phyloP scores from a whole-genome alignment of 2,888 invertebrate species.

The Archaeoteleia sp. region DNA sequence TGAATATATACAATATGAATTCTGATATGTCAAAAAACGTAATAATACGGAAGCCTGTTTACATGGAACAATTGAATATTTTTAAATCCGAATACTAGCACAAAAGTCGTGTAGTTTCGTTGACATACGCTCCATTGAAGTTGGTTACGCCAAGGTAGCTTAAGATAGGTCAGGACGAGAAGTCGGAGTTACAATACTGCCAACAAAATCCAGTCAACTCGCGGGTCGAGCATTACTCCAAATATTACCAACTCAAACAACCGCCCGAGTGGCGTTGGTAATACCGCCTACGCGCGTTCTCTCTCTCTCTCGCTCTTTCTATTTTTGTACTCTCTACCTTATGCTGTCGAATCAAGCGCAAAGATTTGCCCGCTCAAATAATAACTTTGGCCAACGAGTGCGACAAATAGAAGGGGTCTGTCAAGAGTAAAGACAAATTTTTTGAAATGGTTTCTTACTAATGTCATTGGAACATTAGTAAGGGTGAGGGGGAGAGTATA shows the following conservation, averaged over 20 bases:
- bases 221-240: conserved; percentile 67
- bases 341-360: conserved; percentile 63
- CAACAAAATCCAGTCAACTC: conserved; percentile 68
- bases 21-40: no score
- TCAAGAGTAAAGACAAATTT: conserved; percentile 47
- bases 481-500: no score
- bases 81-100: neutral
- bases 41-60: no score
- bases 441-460: no score
- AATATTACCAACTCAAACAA: conserved; percentile 70
- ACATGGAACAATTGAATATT: neutral
- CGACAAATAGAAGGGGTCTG: conserved; percentile 52
- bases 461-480: no score
- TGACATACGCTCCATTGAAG: conserved; percentile 28
- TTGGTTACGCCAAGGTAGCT: conserved; percentile 40
- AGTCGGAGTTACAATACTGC: conserved; percentile 66
- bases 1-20: no score
- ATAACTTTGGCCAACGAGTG: conserved; percentile 61
- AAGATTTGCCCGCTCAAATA: conserved; percentile 71
- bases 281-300: no score
- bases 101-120: conserved; percentile 23
- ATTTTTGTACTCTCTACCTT: conserved; percentile 43
- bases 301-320: conserved; percentile 41
- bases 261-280: conserved; percentile 54
- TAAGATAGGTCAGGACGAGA: conserved; percentile 56